A percentile compares a stretch with the other conserved stretches of the same genome.
Evolutionary conservation across 2,888 invertebrate species (phyloP).

Genomic region (Macaria notata): DNA sequence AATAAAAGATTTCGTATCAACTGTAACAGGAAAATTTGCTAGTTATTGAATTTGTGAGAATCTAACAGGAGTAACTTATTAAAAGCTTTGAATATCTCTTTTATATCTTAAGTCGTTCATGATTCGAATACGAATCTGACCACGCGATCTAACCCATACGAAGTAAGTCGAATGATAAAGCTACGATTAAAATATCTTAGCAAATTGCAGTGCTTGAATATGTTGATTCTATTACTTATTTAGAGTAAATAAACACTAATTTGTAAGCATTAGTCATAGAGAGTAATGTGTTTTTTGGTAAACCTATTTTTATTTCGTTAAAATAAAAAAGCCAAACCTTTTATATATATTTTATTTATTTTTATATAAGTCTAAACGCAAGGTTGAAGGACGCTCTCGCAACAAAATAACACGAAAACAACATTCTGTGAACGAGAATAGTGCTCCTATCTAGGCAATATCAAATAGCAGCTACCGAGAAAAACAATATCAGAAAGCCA

Average conservation of each 20-base stretch:
- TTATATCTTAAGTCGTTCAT: constrained; percentile 57
- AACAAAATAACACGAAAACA: constrained; percentile 7
- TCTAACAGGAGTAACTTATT: no score
- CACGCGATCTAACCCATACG: constrained; percentile 49
- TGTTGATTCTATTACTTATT: no score
- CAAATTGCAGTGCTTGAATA: background rate
- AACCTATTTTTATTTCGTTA: no score
- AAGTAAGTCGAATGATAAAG: constrained; percentile 20
- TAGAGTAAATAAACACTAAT: no score
- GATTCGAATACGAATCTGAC: constrained; percentile 51
- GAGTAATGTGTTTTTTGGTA: no score
- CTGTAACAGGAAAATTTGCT: no score
- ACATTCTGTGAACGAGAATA: constrained; percentile 12
- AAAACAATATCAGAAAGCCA: constrained; percentile 64
- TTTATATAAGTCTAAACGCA: background rate
- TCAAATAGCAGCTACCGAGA: constrained; percentile 59
- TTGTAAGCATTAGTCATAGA: no score
- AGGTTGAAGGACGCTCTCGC: background rate
- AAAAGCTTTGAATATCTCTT: constrained; percentile 49
- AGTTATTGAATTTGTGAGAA: no score
- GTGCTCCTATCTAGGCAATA: constrained; percentile 40
- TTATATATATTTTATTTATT: background rate
- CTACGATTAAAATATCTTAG: constrained; percentile 24
- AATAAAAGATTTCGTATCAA: no score
- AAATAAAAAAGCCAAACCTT: background rate